A percentile compares a stretch with the other conserved stretches of the same genome.
These are phyloP conservation scores for Parnassius mnemosyne DNA, from an alignment of 2,888 invertebrate species.

Conservation along the genomic window DNA sequence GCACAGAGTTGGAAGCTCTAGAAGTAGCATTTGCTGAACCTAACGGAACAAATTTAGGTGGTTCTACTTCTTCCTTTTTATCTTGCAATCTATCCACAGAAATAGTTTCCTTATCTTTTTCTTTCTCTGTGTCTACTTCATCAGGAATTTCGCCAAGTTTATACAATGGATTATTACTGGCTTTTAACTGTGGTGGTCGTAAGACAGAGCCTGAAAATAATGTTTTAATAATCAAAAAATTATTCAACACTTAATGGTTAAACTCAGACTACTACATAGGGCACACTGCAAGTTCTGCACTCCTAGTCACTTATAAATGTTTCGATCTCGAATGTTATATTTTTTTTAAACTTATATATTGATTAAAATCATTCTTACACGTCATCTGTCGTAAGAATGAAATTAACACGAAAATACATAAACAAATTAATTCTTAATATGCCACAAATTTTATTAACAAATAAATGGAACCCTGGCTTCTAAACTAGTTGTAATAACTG, in stretches of 20 bases:
- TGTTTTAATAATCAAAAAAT: slow-evolving; percentile 8
- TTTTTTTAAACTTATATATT: too few species aligned
- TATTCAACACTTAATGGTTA: neutral
- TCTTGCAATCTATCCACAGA: slow-evolving; percentile 55
- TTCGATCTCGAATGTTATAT: too few species aligned
- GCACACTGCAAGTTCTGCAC: neutral
- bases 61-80: slow-evolving; percentile 51
- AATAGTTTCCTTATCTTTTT: slow-evolving; percentile 35
- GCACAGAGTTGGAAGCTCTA: slow-evolving; percentile 73
- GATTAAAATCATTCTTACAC: neutral
- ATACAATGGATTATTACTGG: slow-evolving; percentile 61
- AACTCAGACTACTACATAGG: neutral
- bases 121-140: slow-evolving; percentile 44
- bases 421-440: too few species aligned
- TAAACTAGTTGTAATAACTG: too few species aligned
- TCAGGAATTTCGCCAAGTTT: slow-evolving; percentile 45
- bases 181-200: slow-evolving; percentile 69
- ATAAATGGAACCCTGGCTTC: too few species aligned
- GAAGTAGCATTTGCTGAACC: slow-evolving; percentile 58
- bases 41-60: slow-evolving; percentile 73
- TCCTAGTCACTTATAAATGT: too few species aligned
- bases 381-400: too few species aligned
- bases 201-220: slow-evolving; percentile 61
- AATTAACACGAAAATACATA: too few species aligned
- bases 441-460: too few species aligned